Evolutionary conservation across 2,797 vertebrate genomes (phyloP), one percentile per base, ranked within the genome.

Genomic region (Sebastolobus altivelis): DNA sequence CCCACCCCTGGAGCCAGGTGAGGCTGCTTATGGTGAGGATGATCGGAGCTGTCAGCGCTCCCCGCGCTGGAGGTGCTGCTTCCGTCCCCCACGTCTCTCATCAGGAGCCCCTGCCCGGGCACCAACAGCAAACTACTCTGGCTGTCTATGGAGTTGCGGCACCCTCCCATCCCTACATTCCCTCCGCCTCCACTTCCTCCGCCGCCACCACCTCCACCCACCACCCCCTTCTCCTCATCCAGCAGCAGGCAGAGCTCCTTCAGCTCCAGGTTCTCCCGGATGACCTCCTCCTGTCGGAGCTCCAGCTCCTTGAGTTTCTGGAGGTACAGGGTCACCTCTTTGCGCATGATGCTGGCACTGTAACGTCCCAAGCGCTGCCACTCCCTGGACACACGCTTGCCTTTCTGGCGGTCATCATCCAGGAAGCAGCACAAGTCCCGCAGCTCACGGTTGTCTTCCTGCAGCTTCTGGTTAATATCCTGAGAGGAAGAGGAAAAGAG

Each of bases 391-490:
- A 99, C 97, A 61, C 97, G 96, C 94, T 99, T 99, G 77, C 98
- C 98, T 87, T 99, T 99, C 95, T 99, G 98, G 13, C 98, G 95
- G 93, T 99, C 98, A 0, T 99, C 98, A 1, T 99, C 98, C 89
- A 99, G 94, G 92, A 99, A 99, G 81, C 98, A 99, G 92, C 98
- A 99, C 59, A 99, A 96, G 93, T 99, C 98, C 83, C 98, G 93
- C 93, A 99, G 95, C 70, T 99, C 98, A 65, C 98, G 98, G 95
- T 99, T 99, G 93, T 99, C 98, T 83, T 99, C 98, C 88, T 99
- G 98, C 82, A 99, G 96, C 87, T 99, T 99, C 95, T 99, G 98
- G 92, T 99, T 99, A 85, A 99, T 97, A 80, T 99, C 98, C 97
- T 99, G 95, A 67, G 49, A 49, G 56, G 55, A 68, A 18, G 10